Base-by-base conservation (phyloP, 1,140 invertebrate species). In the Tachypleus tridentatus region DNA sequence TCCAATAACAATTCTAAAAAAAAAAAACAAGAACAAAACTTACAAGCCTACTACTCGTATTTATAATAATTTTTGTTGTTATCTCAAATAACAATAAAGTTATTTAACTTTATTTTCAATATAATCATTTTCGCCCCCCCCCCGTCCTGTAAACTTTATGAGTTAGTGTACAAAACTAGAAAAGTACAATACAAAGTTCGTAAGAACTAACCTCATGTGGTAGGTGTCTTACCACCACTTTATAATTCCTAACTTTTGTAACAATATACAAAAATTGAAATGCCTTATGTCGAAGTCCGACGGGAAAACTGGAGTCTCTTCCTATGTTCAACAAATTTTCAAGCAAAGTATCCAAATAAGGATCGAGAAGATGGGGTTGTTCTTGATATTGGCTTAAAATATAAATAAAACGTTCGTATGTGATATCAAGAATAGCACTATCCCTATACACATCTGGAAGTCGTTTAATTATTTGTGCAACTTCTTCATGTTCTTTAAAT, bases 341-440 rank as follows among this genome's bases (percentile, higher is more conserved):
- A 3, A 96, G 75, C 65, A 96, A 82, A 58, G 81, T 77, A 68
- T 92, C 88, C 49, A 97, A 79, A 76, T 91, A 85, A 1, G 87
- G 85, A 82, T 97, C 93, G 49, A 98, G 78, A 8, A 98, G 79
- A 76, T 97, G 92, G 6, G 93, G 93, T 74, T 98, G 93, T 77
- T 96, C 93, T 75, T 95, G 93, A 76, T 97, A 97, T 67, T 87
- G 83, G 70, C 88, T 86, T 5, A 94, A 74, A 71, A 93, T 87
- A 59, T 81, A 79, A 9, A 76, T 72, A 72, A 82, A 85, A 53
- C 78, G 77, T 71, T 86, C 80, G 70, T 80, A 80, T 57, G 80
- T 75, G 67, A 75, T 78, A 76, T 87, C 84, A 54, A 70, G 69
- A 4, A 56, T 29, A 50, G 60, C 60, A 5, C 58, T 51, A 65